Evolutionary conservation across 2,888 invertebrate genomes (phyloP), one percentile per base, ranked within the genome.

Genomic region (Heteropelma amictum): DNA sequence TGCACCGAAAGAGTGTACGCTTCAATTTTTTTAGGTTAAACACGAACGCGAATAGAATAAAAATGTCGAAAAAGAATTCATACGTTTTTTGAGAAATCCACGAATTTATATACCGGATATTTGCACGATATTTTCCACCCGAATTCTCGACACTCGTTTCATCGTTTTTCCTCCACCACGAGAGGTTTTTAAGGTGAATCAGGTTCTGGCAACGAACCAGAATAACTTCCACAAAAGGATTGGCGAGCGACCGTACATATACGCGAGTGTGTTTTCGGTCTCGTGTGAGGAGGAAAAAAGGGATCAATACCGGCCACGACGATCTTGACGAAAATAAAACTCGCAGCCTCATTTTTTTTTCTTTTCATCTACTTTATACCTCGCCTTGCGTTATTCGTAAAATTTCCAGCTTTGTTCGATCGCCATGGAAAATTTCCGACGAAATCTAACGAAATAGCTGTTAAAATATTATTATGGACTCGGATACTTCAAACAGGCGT

Each of bases 251-350:
- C 53, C 42, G n/a, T n/a, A n/a, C n/a, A n/a, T n/a, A n/a, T n/a
- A 30, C 19, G 28, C 35, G 10, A 45, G 12, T 12, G 47, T 67
- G n/a, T n/a, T n/a, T n/a, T n/a, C n/a, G n/a, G n/a, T n/a, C 12
- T 47, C n/a, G 30, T 28, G 35, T 28, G 54, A 8, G 47, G 28
- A 12, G 6, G 23, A 40, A 30, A 7, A 40, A 28, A 6, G 28
- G 47, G 56, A 67, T 67, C 67, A 58, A 67, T 67, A 67, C 56
- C 19, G n/a, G 38, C n/a, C 17, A 35, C 35, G 17, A 12, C 49
- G 12, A 56, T 49, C 17, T 49, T 28, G 38, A 35, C 28, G 26
- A 58, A 67, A 67, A 67, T 56, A 67, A 56, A 17, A 19, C 47
- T 65, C 42, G n/a, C 54, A 33, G 12, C 2, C 1, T 2, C 7